Evolutionary conservation across 2,888 invertebrate genomes (phyloP).

Genomic region (Drosophila siamana): DNA sequence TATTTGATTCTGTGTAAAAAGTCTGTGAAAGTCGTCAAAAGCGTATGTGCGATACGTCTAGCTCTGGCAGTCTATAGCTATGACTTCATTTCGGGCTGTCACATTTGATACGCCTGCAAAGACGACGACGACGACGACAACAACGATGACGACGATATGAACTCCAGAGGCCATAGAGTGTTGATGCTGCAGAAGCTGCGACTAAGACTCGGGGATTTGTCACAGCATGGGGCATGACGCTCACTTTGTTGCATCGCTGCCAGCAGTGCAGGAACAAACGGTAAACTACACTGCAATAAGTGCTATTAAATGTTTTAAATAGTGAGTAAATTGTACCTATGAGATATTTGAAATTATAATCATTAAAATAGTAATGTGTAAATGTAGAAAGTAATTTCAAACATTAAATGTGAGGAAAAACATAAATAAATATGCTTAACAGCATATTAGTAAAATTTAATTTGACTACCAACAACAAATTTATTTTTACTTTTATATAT

Average conservation of each 20-base stretch:
- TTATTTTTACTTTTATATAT: too few species aligned
- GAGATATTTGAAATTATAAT: too few species aligned
- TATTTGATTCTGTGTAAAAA: slow-evolving; percentile 67
- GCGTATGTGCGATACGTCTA: slow-evolving; percentile 37
- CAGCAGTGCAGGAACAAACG: slow-evolving; percentile 2
- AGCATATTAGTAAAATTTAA: too few species aligned
- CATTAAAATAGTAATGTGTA: too few species aligned
- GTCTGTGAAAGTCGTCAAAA: slow-evolving; percentile 45
- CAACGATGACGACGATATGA: slow-evolving; percentile 28
- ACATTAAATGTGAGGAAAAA: too few species aligned
- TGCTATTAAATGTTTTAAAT: not conserved
- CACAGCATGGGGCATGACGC: slow-evolving; percentile 46
- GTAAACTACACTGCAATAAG: slow-evolving; percentile 42
- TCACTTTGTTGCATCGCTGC: slow-evolving; percentile 53
- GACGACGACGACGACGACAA: slow-evolving; percentile 33
- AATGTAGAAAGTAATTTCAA: too few species aligned
- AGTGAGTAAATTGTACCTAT: too few species aligned
- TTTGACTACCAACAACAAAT: too few species aligned
- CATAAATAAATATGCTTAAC: too few species aligned
- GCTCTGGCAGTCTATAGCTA: slow-evolving; percentile 55
- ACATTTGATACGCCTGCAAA: slow-evolving; percentile 72
- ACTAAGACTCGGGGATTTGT: slow-evolving; percentile 63
- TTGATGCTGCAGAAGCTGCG: slow-evolving; percentile 52
- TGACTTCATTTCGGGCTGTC: slow-evolving; percentile 69
- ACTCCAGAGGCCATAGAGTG: slow-evolving; percentile 28